A percentile compares a stretch with the other conserved stretches of the same genome.
These are phyloP conservation scores for Frankliniella intonsa DNA, from an alignment of 2,888 invertebrate species.

Conservation along the genomic window DNA sequence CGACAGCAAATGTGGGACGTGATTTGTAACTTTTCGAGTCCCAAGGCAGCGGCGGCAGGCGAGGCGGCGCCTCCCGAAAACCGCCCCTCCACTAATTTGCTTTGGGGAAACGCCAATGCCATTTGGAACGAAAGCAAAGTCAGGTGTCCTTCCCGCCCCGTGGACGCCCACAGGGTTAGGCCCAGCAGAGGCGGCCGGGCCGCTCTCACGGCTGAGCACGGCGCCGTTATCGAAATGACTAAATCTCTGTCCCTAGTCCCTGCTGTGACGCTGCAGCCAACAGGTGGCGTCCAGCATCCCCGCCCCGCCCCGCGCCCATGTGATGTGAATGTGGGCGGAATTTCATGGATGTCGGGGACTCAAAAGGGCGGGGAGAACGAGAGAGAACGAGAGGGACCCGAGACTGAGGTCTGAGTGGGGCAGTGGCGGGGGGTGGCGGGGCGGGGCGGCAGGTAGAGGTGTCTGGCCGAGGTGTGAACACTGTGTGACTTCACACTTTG, in stretches of 20 bases:
- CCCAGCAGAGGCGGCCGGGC: no score
- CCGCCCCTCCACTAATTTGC: no score
- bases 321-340: background rate
- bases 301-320: background rate
- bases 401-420: no score
- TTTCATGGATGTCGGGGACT: slow-evolving; percentile 13
- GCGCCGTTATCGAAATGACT: no score
- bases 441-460: background rate
- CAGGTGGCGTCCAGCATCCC: background rate
- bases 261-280: background rate
- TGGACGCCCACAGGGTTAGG: no score
- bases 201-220: no score
- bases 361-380: background rate
- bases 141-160: no score
- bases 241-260: no score
- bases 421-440: no score
- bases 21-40: background rate
- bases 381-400: no score
- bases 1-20: background rate
- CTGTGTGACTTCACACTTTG: slow-evolving; percentile 24
- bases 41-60: background rate
- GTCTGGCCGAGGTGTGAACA: background rate
- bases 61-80: background rate
- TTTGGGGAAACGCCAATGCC: no score
- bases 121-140: no score